A percentile compares a stretch with the other conserved stretches of the same genome.
Conservation (phyloP, 2,113 vertebrate genomes). For the Charadrius vociferus region DNA sequence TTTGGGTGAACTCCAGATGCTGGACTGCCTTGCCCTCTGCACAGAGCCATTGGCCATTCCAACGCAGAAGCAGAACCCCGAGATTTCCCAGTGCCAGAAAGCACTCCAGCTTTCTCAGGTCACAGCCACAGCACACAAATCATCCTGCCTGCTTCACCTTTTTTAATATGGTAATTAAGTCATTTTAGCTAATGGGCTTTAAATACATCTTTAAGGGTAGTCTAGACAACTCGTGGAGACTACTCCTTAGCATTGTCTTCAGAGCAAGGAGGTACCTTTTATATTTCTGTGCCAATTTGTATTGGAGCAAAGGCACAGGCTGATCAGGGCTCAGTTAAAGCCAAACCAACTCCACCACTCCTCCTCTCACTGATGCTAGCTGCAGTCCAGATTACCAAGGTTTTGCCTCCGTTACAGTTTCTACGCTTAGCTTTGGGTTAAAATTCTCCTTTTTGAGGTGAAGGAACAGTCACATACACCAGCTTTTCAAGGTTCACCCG, state of each 20-base stretch:
- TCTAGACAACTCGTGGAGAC: not conserved
- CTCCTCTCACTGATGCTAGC: not conserved
- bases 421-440: not conserved
- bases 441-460: not conserved
- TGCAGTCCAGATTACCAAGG: not conserved
- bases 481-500: not conserved
- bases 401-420: not conserved
- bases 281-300: not conserved
- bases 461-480: rapidly evolving
- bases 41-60: not conserved
- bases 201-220: not conserved
- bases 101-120: not conserved
- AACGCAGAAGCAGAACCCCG: not conserved
- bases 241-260: not conserved
- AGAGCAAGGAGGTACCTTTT: not conserved
- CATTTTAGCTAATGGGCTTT: not conserved
- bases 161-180: not conserved
- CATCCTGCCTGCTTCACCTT: not conserved
- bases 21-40: not conserved
- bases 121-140: not conserved
- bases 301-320: not conserved
- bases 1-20: not conserved
- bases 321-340: not conserved
- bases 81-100: not conserved
- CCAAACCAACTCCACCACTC: not conserved